These are phyloP conservation scores for Neodiprion virginianus DNA, from an alignment of 1,140 invertebrate species.

Conservation along the genomic window DNA sequence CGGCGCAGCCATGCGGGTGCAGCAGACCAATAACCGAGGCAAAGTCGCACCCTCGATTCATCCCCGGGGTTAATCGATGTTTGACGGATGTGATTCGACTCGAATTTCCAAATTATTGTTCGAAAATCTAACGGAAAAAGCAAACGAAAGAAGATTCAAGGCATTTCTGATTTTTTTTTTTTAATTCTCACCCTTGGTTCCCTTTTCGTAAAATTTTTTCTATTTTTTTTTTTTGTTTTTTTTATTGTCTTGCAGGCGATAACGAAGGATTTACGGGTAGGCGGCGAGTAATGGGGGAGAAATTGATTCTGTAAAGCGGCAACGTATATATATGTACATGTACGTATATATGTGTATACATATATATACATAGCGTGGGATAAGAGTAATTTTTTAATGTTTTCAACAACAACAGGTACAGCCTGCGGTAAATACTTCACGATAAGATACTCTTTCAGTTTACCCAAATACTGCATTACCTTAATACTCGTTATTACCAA, in stretches of 20 bases:
- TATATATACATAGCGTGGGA: conserved; percentile 48
- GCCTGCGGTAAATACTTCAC: conserved; percentile 28
- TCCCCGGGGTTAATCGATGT: not conserved
- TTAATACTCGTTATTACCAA: conserved; percentile 14
- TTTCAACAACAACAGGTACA: conserved; percentile 61
- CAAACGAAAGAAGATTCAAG: not conserved
- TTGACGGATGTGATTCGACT: not conserved
- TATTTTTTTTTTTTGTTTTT: not conserved
- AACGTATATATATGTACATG: not conserved
- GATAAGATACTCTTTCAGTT: conserved; percentile 7
- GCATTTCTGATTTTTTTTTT: not conserved
- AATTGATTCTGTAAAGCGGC: too few species aligned
- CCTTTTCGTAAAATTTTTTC: not conserved
- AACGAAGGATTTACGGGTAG: not conserved
- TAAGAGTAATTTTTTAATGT: conserved; percentile 58
- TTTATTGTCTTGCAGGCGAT: not conserved
- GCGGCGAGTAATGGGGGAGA: too few species aligned
- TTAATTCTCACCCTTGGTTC: not conserved
- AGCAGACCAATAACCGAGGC: too few species aligned
- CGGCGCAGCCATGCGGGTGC: too few species aligned
- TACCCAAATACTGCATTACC: conserved; percentile 6
- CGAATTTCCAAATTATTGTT: not conserved
- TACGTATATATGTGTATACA: not conserved
- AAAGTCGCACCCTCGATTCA: too few species aligned
- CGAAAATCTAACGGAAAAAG: not conserved